phyloP scores from a whole-genome alignment of 2,113 vertebrate genomes.

The Pseudorectes ferrugineus region DNA sequence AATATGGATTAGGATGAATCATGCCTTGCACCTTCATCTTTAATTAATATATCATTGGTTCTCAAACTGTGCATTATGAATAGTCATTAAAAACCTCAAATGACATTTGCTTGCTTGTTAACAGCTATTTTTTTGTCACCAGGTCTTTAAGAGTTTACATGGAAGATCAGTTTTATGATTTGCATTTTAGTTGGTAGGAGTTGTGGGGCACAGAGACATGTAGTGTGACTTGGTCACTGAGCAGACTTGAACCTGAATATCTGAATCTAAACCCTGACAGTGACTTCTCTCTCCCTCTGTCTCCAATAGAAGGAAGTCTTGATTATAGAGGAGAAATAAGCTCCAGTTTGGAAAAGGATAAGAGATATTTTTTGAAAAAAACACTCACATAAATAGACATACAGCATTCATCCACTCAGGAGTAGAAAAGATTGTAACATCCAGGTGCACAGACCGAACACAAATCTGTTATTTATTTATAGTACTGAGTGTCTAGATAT shows the following conservation, averaged over 20 bases:
- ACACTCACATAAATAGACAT: neutral
- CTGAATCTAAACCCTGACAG: neutral
- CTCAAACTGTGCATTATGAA: neutral
- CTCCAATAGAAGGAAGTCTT: neutral
- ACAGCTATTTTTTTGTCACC: neutral
- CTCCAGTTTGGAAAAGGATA: neutral
- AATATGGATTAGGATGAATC: neutral
- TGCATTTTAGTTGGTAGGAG: neutral
- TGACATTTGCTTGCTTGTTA: neutral
- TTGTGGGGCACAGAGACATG: neutral
- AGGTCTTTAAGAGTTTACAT: neutral
- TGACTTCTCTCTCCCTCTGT: neutral
- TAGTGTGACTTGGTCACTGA: neutral
- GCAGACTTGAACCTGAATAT: neutral
- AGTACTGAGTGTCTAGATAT: neutral
- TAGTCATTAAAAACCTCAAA: neutral
- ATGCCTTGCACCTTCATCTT: neutral
- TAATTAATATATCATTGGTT: neutral
- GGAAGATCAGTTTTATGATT: neutral
- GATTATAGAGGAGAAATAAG: neutral
- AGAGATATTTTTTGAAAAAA: neutral
- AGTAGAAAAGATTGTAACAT: neutral
- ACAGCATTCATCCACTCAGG: neutral
- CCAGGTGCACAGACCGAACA: neutral
- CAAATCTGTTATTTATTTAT: neutral